Percentiles rank a stretch among this genome's conserved stretches.
Conservation (phyloP, 2,888 invertebrate species). For the Mimas tiliae region DNA sequence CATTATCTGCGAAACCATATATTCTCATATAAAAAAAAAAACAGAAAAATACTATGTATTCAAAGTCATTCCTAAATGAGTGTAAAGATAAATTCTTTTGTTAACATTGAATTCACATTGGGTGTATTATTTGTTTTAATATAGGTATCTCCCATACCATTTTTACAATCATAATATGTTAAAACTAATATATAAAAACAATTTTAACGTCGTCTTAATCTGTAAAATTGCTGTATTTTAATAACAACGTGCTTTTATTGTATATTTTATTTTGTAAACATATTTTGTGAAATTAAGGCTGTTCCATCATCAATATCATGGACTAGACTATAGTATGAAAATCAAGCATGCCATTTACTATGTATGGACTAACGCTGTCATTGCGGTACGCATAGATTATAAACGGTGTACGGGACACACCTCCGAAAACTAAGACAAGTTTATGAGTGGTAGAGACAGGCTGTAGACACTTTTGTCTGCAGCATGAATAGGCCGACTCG, state of each 20-base stretch:
- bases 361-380: too few species aligned
- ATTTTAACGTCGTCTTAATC: background rate
- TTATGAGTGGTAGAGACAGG: too few species aligned
- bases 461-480: too few species aligned
- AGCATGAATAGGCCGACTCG: too few species aligned
- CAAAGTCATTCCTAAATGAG: background rate
- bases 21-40: background rate
- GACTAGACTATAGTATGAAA: too few species aligned
- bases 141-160: background rate
- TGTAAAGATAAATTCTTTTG: constrained; percentile 13
- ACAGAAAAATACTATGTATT: background rate
- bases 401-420: too few species aligned
- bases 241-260: background rate
- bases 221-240: background rate
- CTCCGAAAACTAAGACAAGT: too few species aligned
- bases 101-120: constrained; percentile 20
- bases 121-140: constrained; percentile 16
- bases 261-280: background rate
- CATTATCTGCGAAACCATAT: too few species aligned
- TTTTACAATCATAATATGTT: background rate
- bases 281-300: too few species aligned
- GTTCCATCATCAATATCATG: too few species aligned
- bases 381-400: too few species aligned
- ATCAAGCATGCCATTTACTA: too few species aligned
- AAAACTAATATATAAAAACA: constrained; percentile 15